Evolutionary conservation across 2,888 invertebrate genomes (phyloP).

Genomic region (Erebia epiphron): DNA sequence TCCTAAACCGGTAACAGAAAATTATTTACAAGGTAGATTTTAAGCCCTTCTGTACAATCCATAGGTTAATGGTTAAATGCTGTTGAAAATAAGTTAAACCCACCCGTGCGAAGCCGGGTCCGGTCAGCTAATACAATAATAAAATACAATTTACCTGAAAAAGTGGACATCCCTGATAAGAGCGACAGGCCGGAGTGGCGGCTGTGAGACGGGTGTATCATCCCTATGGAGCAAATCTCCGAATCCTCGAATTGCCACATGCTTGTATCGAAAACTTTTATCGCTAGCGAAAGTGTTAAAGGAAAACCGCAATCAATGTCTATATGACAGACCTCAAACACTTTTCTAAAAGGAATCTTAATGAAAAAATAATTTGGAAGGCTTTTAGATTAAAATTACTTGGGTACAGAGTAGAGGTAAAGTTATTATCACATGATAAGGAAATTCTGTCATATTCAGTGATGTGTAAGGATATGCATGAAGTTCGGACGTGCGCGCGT

Average conservation of each 20-base stretch:
- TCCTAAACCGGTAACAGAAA: no score
- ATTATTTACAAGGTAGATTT: no score
- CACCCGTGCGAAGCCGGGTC: no score
- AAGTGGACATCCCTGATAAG: slow-evolving; percentile 72
- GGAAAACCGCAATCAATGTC: slow-evolving; percentile 23
- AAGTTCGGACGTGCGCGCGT: slow-evolving; percentile 57
- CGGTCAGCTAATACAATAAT: neutral
- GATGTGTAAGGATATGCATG: slow-evolving; percentile 60
- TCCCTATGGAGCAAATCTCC: slow-evolving; percentile 93
- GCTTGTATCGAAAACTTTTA: slow-evolving; percentile 43
- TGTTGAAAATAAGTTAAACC: no score
- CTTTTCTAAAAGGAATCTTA: slow-evolving; percentile 11
- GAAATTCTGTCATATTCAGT: slow-evolving; percentile 63
- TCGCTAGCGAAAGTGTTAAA: slow-evolving; percentile 32
- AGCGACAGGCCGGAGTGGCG: slow-evolving; percentile 87
- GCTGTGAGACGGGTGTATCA: slow-evolving; percentile 87
- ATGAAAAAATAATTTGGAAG: neutral
- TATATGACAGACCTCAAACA: slow-evolving; percentile 14
- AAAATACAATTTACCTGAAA: slow-evolving; percentile 61
- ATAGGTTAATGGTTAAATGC: no score
- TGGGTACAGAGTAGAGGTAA: slow-evolving; percentile 21
- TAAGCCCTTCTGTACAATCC: no score
- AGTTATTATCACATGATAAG: slow-evolving; percentile 55
- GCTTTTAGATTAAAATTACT: slow-evolving; percentile 13
- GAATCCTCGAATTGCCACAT: slow-evolving; percentile 88